A percentile compares a stretch with the other conserved stretches of the same genome.
These are phyloP conservation scores for Darwinula stevensoni DNA, from an alignment of 2,888 invertebrate genomes.

Conservation along the genomic window DNA sequence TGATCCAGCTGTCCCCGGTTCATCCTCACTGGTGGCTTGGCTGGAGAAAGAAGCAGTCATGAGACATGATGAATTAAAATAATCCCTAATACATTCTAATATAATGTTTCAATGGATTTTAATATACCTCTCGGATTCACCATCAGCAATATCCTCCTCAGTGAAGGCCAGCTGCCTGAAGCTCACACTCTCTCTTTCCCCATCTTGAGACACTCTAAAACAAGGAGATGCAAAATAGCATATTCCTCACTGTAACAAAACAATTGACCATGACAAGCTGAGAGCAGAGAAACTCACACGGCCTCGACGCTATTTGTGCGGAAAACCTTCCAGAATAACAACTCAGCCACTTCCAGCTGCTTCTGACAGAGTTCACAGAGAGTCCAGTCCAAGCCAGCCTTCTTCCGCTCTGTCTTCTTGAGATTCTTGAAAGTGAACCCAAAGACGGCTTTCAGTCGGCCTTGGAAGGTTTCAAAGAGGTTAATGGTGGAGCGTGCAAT, in stretches of 20 bases:
- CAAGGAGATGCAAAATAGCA: background rate
- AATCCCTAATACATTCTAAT: too few species aligned
- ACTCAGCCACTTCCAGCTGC: slow-evolving; percentile 1
- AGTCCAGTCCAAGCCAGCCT: background rate
- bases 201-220: too few species aligned
- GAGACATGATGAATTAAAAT: too few species aligned
- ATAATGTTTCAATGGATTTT: too few species aligned
- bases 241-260: background rate
- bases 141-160: too few species aligned
- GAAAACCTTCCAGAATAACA: slow-evolving; percentile 1
- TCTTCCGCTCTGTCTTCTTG: background rate
- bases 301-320: background rate
- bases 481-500: background rate
- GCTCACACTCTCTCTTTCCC: too few species aligned
- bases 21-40: too few species aligned
- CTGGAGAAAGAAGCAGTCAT: too few species aligned
- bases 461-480: background rate
- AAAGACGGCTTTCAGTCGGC: background rate
- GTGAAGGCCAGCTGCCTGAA: too few species aligned
- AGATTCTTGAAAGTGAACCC: background rate
- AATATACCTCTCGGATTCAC: too few species aligned
- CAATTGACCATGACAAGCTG: background rate
- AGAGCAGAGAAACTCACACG: background rate
- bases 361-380: background rate
- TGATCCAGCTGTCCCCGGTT: too few species aligned